Evolutionary conservation across 2,888 invertebrate species (phyloP).

Genomic region (Parasteatoda lunata): DNA sequence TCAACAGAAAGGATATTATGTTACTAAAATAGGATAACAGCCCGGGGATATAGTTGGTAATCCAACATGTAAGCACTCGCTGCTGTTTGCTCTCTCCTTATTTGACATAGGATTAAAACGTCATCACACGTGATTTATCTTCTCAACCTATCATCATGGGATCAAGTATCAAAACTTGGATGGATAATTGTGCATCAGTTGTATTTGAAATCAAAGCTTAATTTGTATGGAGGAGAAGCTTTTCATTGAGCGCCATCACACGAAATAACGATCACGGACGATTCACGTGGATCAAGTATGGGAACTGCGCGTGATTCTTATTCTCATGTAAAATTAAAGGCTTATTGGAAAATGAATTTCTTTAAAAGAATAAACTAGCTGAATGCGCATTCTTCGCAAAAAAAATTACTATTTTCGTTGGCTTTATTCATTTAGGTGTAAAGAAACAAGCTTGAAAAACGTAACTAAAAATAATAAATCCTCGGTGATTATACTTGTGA

Average conservation of each 20-base stretch:
- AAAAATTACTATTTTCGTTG: too few species aligned
- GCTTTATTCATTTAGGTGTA: too few species aligned
- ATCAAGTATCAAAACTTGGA: background rate
- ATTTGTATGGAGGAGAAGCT: background rate
- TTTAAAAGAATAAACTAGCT: too few species aligned
- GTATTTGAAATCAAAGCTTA: background rate
- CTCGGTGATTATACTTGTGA: too few species aligned
- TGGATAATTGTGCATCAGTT: conserved; percentile 2
- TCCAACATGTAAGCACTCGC: background rate
- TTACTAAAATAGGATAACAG: background rate
- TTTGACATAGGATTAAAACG: conserved; percentile 3
- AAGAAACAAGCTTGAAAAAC: too few species aligned
- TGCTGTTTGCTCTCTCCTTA: background rate
- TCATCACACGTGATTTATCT: background rate
- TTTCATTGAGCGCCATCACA: background rate
- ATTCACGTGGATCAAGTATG: too few species aligned
- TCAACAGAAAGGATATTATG: background rate
- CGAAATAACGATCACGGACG: too few species aligned
- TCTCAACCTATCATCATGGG: background rate
- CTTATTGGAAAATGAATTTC: too few species aligned
- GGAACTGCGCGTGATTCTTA: too few species aligned
- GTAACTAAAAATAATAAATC: too few species aligned
- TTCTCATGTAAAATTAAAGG: too few species aligned
- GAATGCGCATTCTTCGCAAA: too few species aligned
- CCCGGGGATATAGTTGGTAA: background rate